Percentiles rank a stretch among this genome's conserved stretches.
phyloP scores from a whole-genome alignment of 2,797 vertebrate genomes.

The Muscicapa striata region DNA sequence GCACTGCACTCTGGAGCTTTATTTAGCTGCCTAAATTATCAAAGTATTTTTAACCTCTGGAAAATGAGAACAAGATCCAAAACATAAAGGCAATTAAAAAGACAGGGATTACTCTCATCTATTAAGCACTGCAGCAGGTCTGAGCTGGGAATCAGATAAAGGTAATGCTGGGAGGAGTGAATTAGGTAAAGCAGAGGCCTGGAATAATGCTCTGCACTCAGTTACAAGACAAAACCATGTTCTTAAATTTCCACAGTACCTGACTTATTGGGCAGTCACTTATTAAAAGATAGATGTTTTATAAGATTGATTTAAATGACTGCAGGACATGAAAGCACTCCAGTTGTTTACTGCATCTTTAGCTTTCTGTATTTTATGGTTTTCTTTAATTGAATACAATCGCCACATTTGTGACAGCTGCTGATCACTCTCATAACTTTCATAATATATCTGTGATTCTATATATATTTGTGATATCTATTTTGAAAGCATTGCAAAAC shows the following conservation, averaged over 20 bases:
- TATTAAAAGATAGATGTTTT: neutral
- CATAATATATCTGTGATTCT: neutral
- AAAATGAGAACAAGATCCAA: conserved; percentile 55
- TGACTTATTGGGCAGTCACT: neutral
- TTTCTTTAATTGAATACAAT: neutral
- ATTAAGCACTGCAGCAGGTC: neutral
- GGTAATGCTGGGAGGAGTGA: neutral
- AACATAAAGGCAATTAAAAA: conserved; percentile 52
- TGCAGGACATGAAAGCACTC: neutral
- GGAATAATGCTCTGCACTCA: neutral
- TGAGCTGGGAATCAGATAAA: neutral
- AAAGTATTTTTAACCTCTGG: conserved; percentile 58
- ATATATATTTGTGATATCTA: no score
- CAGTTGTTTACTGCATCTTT: neutral
- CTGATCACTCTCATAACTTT: neutral
- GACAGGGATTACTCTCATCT: neutral
- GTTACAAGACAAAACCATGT: neutral
- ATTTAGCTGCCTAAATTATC: conserved; percentile 63
- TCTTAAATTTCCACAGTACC: neutral
- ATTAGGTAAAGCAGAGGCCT: neutral
- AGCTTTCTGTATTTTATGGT: neutral
- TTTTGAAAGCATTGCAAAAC: neutral
- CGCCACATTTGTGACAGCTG: neutral
- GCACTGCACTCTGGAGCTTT: conserved; percentile 39
- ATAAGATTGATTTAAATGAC: neutral